Conservation (phyloP, 2,113 vertebrate species). For the Atlantisia rogersi region DNA sequence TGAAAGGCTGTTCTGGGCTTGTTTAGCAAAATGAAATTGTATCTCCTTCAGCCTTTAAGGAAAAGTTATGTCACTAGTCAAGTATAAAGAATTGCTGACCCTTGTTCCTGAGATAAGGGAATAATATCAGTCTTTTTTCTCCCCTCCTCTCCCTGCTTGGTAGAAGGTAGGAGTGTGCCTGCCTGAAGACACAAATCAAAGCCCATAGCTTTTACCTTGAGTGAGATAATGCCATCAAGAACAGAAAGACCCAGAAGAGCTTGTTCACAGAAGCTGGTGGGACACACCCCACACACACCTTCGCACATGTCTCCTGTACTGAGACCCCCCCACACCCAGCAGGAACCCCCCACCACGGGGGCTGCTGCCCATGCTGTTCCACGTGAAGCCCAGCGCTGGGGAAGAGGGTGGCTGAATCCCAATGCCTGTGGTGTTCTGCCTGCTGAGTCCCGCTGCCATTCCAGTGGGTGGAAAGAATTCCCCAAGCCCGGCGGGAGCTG, state of each 20-base stretch:
- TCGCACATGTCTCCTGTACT: fast-evolving
- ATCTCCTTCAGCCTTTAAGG: slow-evolving; percentile 27
- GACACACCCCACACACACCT: background rate
- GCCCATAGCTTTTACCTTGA: background rate
- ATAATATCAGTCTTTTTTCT: background rate
- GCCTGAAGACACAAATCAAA: background rate
- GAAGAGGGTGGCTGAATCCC: background rate
- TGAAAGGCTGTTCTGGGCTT: background rate
- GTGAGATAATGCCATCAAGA: background rate
- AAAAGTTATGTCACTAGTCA: background rate
- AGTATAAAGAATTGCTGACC: background rate
- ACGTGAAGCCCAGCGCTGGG: background rate
- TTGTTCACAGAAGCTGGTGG: background rate
- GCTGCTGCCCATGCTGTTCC: background rate
- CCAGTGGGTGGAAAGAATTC: slow-evolving; percentile 24
- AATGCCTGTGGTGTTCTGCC: background rate
- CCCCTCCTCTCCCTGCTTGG: background rate
- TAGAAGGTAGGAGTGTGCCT: background rate
- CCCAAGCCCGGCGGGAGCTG: background rate
- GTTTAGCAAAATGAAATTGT: slow-evolving; percentile 37
- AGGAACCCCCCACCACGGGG: fast-evolving
- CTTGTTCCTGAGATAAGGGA: slow-evolving; percentile 28
- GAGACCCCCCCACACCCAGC: background rate
- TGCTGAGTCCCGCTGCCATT: background rate
- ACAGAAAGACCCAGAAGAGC: background rate